Evolutionary conservation across 2,113 vertebrate species (phyloP).

Genomic region (Anarhynchus alexandrinus): DNA sequence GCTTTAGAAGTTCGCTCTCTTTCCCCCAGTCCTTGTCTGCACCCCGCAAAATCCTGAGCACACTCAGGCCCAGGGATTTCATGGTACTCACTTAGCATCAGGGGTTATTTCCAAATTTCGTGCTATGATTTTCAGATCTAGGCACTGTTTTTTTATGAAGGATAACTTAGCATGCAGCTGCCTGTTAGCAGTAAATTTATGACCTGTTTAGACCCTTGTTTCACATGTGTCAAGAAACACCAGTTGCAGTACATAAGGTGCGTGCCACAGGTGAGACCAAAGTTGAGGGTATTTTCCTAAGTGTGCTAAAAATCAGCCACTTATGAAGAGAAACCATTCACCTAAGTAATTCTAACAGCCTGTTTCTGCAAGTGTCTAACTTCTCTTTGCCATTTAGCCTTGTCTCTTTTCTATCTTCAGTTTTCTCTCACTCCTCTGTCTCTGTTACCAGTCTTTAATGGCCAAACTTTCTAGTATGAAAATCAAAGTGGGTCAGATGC

Average conservation of each 20-base stretch:
- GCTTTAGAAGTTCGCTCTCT: background rate
- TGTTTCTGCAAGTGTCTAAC: conserved; percentile 44
- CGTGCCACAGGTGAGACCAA: background rate
- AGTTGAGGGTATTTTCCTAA: background rate
- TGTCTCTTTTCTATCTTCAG: conserved; percentile 71
- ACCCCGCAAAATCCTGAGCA: background rate
- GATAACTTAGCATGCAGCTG: background rate
- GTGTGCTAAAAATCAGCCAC: background rate
- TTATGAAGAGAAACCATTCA: background rate
- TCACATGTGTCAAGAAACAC: background rate
- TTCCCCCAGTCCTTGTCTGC: background rate
- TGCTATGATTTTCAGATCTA: background rate
- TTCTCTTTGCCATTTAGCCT: conserved; percentile 54
- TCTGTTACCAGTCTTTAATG: conserved; percentile 92
- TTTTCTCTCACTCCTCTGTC: conserved; percentile 74
- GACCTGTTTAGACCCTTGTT: background rate
- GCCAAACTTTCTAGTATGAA: conserved; percentile 99
- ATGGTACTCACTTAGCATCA: background rate
- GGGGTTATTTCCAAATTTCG: background rate
- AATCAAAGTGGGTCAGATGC: conserved; percentile 99
- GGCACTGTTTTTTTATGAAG: background rate
- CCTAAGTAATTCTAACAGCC: background rate
- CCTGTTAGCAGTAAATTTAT: background rate
- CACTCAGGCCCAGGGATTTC: background rate
- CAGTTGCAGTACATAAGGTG: background rate